Evolutionary conservation across 64 coral and sea anemone species (phyloP), one percentile per base, ranked within the genome.

Genomic region (Platygyra sinensis): DNA sequence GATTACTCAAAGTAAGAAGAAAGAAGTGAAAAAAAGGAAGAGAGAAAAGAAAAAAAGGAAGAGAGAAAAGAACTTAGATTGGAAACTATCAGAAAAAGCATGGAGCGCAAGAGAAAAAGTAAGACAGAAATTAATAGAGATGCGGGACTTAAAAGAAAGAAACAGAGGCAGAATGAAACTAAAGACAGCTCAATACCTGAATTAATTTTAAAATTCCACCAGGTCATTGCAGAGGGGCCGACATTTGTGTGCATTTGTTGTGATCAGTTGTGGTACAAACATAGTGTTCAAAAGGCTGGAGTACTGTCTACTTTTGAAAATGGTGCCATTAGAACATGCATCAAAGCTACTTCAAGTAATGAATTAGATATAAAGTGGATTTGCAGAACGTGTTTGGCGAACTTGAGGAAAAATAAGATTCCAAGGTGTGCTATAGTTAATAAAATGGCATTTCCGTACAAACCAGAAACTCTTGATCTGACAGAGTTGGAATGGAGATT

Each of bases 191-290:
- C 54, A 57, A 57, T 57, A 11, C 10, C 9, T 57, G 20, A 67
- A 24, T 22, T 67, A 9, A n/a, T 75, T 75, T 75, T 14, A 14
- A 75, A 36, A 80, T 80, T 80, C 27, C 77, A 80, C 25, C 19
- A n/a, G 10, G 10, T 80, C 3, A 52, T 80, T 80, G 51, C 77
- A 59, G 52, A 57, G 51, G 77, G 77, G 13, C 77, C 77, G 30
- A 54, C n/a, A 19, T 80, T 13, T 57, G n/a, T 80, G 11, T 80
- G 77, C 27, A 29, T 57, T 80, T 80, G 77, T 80, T 80, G 77
- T 30, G 77, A 80, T 57, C 77, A 80, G 52, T 80, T 80, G 52
- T 57, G 77, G 77, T 80, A 80, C 51, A 80, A 27, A 80, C 77
- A 80, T 20, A 60, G 52, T 80, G 77, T 75, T 13, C 13, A 46